A percentile compares a stretch with the other conserved stretches of the same genome.
Evolutionary conservation across 1,140 invertebrate genomes (phyloP).

Genomic region (Varroa destructor): DNA sequence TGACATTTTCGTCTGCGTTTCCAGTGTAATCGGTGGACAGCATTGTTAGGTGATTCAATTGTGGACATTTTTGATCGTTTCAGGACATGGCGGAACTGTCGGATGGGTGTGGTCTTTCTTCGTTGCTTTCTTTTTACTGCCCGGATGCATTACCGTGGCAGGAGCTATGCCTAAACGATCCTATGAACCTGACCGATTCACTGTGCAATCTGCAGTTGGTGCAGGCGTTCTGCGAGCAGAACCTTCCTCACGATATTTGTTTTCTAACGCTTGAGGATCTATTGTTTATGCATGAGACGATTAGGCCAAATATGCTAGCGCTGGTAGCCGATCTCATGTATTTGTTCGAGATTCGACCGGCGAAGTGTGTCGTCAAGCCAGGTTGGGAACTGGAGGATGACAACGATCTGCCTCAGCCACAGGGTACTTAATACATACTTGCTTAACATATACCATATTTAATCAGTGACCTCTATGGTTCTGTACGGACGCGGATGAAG

Average conservation of each 20-base stretch:
- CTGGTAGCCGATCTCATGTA: conserved; percentile 92
- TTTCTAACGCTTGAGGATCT: conserved; percentile 91
- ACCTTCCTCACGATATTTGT: conserved; percentile 75
- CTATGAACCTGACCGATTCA: conserved; percentile 61
- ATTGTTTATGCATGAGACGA: conserved; percentile 79
- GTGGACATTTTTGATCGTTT: conserved; percentile 35
- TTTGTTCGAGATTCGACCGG: conserved; percentile 80
- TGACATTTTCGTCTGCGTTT: no score
- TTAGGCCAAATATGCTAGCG: conserved; percentile 80
- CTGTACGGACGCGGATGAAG: neutral
- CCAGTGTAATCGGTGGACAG: no score
- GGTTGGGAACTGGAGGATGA: conserved; percentile 32
- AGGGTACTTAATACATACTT: neutral
- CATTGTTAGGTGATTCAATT: no score
- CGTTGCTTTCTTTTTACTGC: conserved; percentile 83
- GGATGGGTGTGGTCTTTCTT: conserved; percentile 77
- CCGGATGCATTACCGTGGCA: conserved; percentile 66
- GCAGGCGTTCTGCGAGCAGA: conserved; percentile 63
- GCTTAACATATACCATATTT: no score
- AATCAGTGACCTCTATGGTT: neutral
- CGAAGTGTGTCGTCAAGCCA: conserved; percentile 67
- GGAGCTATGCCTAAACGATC: conserved; percentile 45
- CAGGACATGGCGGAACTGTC: conserved; percentile 61
- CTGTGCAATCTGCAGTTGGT: conserved; percentile 83
- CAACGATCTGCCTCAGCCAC: conserved; percentile 9